phyloP scores from a whole-genome alignment of 2,113 vertebrate species.

The Phyllopteryx taeniolatus region DNA sequence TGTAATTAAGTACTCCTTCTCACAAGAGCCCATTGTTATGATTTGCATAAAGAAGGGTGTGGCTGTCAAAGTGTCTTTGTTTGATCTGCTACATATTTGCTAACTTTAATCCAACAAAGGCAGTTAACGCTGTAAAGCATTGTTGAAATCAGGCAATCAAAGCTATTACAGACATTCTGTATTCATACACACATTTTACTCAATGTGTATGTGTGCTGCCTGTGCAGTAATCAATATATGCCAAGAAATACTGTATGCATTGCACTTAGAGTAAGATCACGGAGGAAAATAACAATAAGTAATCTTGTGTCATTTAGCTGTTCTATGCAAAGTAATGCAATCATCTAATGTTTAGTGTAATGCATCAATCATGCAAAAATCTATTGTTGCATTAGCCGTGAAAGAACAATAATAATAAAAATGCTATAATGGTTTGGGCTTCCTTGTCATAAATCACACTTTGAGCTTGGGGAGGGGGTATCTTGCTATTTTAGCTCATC shows the following conservation, averaged over 20 bases:
- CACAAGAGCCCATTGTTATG: constrained; percentile 59
- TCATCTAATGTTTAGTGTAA: constrained; percentile 81
- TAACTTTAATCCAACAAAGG: constrained; percentile 35
- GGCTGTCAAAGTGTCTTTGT: constrained; percentile 52
- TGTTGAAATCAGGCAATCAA: constrained; percentile 25
- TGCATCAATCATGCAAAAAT: constrained; percentile 82
- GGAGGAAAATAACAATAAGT: constrained; percentile 76
- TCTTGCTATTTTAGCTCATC: constrained; percentile 77
- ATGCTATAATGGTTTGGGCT: constrained; percentile 80
- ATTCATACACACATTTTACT: constrained; percentile 29
- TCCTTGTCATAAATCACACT: constrained; percentile 80
- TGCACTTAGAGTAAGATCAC: constrained; percentile 66
- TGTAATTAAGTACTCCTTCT: constrained; percentile 68
- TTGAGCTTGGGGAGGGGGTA: constrained; percentile 59
- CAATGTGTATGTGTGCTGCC: constrained; percentile 20
- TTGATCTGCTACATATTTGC: constrained; percentile 60
- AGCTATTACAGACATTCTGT: constrained; percentile 11
- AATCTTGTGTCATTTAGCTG: constrained; percentile 78
- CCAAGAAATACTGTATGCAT: constrained; percentile 58
- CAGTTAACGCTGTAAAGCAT: constrained; percentile 24
- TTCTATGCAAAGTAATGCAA: constrained; percentile 82
- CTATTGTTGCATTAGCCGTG: constrained; percentile 84
- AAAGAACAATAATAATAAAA: constrained; percentile 85
- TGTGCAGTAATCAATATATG: constrained; percentile 59
- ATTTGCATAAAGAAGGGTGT: constrained; percentile 57